Base-by-base conservation (phyloP, 1,140 invertebrate species). In the Planococcus citri region DNA sequence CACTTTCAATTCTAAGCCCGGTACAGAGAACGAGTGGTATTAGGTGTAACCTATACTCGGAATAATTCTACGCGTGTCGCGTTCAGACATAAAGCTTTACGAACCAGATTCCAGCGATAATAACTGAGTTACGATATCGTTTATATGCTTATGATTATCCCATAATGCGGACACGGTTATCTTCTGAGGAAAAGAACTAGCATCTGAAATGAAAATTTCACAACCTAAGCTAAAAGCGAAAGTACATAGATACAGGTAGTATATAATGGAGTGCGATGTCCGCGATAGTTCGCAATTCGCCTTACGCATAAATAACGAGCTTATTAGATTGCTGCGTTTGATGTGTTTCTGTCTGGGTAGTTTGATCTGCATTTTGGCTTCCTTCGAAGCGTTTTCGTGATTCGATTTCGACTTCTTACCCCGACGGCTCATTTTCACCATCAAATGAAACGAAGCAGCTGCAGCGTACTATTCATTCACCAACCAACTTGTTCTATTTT, bases 151-250 rank as follows among this genome's bases (percentile, higher is more conserved):
- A 25, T 64, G 60, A 24, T 64, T 64, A 24, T 64, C 60, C 60
- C 60, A 64, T 6, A 64, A 20, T 1, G 25, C 17, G 4, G 21
- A 25, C 3, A 64, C 22, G 17, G 60, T 64, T 10, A 25, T 3
- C 24, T 64, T 64, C 17, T 64, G 60, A 22, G 60, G 60, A 24
- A 64, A 64, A 3, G 60, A 64, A 64, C 60, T 64, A 6, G 60
- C 60, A 25, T 64, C 60, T 64, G 24, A 8, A 60, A 22, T 20
- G 21, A 22, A 60, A 60, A 60, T 20, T 60, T 20, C 57, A 20
- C 4, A n/a, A 58, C 21, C 17, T 8, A n/a, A 58, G 17, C 17
- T 4, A 58, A 58, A 58, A 58, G n/a, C n/a, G n/a, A 58, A 22
- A 58, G 17, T 58, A 17, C 6, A 64, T 9, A 3, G 6, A 3